Evolutionary conservation across 2,113 vertebrate species (phyloP).

Genomic region (Coturnix japonica): DNA sequence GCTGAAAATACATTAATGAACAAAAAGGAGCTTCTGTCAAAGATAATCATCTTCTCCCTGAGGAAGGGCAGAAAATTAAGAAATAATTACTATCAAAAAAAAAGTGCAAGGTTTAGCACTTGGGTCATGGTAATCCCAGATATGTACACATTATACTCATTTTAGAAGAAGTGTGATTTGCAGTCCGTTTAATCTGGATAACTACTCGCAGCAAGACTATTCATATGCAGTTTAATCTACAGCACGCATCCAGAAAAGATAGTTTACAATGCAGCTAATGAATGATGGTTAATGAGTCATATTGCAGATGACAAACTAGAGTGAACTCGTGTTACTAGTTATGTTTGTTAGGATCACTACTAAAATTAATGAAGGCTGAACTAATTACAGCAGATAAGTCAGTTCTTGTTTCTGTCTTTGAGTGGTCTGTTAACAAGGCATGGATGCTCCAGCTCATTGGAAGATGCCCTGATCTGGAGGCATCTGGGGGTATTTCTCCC

Average conservation of each 20-base stretch:
- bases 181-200: neutral
- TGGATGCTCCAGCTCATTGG: neutral
- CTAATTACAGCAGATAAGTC: neutral
- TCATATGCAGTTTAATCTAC: neutral
- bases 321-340: neutral
- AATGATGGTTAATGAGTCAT: neutral
- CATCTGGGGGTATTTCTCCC: rapidly evolving
- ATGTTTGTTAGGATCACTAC: neutral
- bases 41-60: neutral
- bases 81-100: neutral
- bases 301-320: neutral
- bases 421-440: neutral
- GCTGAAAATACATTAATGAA: neutral
- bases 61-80: neutral
- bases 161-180: neutral
- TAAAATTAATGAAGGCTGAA: neutral
- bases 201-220: neutral
- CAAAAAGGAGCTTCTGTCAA: neutral
- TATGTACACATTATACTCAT: neutral
- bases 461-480: rapidly evolving
- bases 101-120: too few relatives aligned
- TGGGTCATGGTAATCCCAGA: too few relatives aligned
- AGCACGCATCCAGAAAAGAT: neutral
- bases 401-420: neutral
- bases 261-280: neutral